Conservation (phyloP, 1,140 invertebrate genomes). For the Zaprionus ornatus region DNA sequence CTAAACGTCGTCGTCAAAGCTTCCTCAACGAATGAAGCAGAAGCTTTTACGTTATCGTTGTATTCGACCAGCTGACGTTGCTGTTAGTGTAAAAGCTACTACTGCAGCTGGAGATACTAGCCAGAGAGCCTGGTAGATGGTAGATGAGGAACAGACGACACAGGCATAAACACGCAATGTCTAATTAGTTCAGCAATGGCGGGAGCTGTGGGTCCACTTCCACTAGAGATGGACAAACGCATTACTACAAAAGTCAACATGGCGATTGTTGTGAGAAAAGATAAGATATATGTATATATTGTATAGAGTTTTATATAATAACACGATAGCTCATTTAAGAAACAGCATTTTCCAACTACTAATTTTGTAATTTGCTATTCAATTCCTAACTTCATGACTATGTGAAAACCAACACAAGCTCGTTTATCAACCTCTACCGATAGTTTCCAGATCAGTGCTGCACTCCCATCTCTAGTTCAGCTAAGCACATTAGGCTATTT, state of each 20-base stretch:
- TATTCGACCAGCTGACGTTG: slow-evolving; percentile 21
- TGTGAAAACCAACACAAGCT: neutral
- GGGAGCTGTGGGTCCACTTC: slow-evolving; percentile 15
- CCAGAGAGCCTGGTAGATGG: neutral
- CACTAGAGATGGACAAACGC: slow-evolving; percentile 53
- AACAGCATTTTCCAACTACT: no score
- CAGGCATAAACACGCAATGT: slow-evolving; percentile 70
- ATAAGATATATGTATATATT: neutral
- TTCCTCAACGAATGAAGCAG: slow-evolving; percentile 28
- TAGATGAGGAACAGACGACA: slow-evolving; percentile 18
- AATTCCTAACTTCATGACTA: neutral
- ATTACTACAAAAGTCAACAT: slow-evolving; percentile 15
- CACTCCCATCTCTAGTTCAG: slow-evolving; percentile 36
- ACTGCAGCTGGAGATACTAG: neutral
- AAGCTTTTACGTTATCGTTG: slow-evolving; percentile 2
- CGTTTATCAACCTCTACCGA: neutral
- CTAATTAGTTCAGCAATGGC: slow-evolving; percentile 69
- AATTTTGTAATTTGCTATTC: no score
- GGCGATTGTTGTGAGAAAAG: neutral
- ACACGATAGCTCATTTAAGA: no score
- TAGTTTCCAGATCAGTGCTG: neutral
- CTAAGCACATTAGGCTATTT: slow-evolving; percentile 63
- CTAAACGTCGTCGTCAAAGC: slow-evolving; percentile 34
- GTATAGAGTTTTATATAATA: neutral
- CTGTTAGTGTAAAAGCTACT: slow-evolving; percentile 21